Conservation (phyloP, 2,888 invertebrate genomes). For the Orchestes rusci region DNA sequence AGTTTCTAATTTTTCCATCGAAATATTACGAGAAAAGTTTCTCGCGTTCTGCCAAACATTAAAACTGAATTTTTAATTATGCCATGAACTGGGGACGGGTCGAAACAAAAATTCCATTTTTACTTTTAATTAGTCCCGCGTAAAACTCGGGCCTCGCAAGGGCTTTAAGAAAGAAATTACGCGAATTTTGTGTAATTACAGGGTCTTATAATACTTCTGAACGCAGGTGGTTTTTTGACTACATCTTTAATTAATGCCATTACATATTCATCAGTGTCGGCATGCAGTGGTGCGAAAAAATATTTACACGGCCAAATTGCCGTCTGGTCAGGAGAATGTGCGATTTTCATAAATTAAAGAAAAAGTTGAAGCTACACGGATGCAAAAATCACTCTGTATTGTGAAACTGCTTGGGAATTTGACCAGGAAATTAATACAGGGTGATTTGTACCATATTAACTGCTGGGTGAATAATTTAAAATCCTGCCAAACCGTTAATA, state of each 20-base stretch:
- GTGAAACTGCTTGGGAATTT: too few species aligned
- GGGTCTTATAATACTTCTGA: conserved; percentile 29
- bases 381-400: too few species aligned
- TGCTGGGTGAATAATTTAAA: too few species aligned
- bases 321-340: too few species aligned
- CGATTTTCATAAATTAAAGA: too few species aligned
- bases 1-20: conserved; percentile 27
- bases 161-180: conserved; percentile 27
- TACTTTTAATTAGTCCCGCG: conserved; percentile 41
- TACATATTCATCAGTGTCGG: conserved; percentile 43
- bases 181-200: conserved; percentile 44
- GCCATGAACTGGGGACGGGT: conserved; percentile 36
- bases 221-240: conserved; percentile 41
- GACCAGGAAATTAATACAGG: too few species aligned
- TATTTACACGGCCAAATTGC: too few species aligned
- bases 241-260: conserved; percentile 46
- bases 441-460: too few species aligned
- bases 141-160: conserved; percentile 3
- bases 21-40: conserved; percentile 32
- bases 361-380: too few species aligned
- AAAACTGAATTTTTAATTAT: conserved; percentile 43
- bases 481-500: too few species aligned
- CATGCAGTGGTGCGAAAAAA: neutral
- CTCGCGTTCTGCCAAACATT: conserved; percentile 33
- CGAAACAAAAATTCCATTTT: conserved; percentile 44